phyloP scores from a whole-genome alignment of 2,113 vertebrate species.

The Puma concolor region DNA sequence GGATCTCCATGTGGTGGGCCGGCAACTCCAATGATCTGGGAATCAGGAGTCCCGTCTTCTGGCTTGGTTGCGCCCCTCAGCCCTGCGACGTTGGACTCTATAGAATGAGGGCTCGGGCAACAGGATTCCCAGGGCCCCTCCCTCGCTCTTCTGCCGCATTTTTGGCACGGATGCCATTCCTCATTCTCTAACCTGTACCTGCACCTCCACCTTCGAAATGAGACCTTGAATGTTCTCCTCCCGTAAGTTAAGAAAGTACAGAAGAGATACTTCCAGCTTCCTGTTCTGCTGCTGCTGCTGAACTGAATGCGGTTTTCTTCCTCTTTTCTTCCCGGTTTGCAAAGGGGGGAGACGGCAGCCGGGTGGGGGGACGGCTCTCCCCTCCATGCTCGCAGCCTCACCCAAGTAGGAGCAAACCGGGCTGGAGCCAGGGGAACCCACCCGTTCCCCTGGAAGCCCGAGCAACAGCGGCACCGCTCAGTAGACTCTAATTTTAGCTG shows the following conservation, averaged over 20 bases:
- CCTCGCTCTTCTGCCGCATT: neutral
- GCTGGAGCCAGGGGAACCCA: too few relatives aligned
- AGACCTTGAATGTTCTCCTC: neutral
- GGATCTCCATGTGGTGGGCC: accelerated
- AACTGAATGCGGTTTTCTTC: neutral
- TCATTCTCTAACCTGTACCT: neutral
- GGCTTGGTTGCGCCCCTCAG: neutral
- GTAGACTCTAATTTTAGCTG: neutral
- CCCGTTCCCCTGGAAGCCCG: neutral
- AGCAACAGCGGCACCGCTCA: neutral
- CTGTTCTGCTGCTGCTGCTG: neutral
- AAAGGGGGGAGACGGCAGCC: neutral
- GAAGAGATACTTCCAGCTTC: neutral
- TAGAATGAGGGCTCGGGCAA: accelerated
- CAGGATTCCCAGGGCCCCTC: too few relatives aligned
- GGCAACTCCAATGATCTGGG: accelerated
- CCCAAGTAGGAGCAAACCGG: too few relatives aligned
- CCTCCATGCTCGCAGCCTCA: neutral
- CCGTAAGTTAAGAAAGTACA: accelerated
- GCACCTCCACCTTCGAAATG: neutral
- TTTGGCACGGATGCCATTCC: accelerated
- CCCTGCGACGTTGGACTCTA: neutral
- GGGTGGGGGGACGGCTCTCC: neutral
- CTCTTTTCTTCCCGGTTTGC: neutral
- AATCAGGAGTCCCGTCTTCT: neutral